These are phyloP conservation scores for Tetrax tetrax DNA, from an alignment of 2,113 vertebrate genomes.

Conservation along the genomic window DNA sequence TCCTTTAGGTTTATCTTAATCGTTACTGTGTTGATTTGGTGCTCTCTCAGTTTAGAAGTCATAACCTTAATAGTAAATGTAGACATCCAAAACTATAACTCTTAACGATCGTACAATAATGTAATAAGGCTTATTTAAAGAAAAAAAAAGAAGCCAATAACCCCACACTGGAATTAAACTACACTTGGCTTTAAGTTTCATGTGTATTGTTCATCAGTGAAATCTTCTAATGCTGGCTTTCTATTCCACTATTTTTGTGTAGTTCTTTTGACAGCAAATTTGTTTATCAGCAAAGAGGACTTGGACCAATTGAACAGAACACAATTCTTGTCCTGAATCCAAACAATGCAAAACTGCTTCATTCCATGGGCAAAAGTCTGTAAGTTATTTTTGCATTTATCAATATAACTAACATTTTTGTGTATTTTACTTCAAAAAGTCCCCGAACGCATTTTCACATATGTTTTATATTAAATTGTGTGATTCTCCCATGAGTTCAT, in stretches of 20 bases:
- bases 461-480: background rate
- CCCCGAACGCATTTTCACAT: background rate
- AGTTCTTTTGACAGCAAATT: conserved; percentile 90
- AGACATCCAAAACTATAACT: background rate
- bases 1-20: background rate
- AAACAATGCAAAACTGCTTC: conserved; percentile 81
- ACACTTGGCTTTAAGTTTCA: background rate
- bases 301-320: conserved; percentile 92
- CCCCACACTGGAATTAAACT: background rate
- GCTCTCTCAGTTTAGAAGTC: background rate
- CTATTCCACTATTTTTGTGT: conserved; percentile 27
- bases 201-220: background rate
- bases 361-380: conserved; percentile 88
- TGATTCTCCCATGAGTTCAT: background rate
- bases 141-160: background rate
- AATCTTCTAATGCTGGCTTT: conserved; percentile 7
- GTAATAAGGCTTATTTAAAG: background rate
- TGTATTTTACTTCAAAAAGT: background rate
- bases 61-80: background rate
- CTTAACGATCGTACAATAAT: background rate
- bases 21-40: background rate
- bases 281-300: conserved; percentile 86
- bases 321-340: conserved; percentile 89
- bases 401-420: background rate
- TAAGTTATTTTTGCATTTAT: conserved; percentile 68